phyloP scores from a whole-genome alignment of 2,797 vertebrate species.

The Salmo trutta region DNA sequence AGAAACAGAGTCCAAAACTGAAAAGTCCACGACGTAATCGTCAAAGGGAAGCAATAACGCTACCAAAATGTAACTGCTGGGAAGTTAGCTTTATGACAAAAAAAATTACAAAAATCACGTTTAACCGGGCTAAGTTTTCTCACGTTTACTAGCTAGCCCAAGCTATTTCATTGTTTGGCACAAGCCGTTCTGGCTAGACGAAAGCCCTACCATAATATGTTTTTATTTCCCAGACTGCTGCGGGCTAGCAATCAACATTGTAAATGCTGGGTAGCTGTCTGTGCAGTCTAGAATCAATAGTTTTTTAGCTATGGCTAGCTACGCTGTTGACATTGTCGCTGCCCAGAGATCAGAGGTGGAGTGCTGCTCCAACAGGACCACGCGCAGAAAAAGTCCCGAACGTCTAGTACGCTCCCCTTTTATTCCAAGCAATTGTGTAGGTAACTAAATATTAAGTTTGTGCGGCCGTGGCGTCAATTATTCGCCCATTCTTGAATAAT shows the following conservation, averaged over 20 bases:
- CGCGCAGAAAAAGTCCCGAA: neutral
- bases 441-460: neutral
- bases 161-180: conserved; percentile 6
- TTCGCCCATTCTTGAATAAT: neutral
- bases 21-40: neutral
- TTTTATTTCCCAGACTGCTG: neutral
- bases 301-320: neutral
- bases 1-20: neutral
- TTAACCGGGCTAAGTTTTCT: neutral
- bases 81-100: neutral
- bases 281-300: neutral
- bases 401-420: neutral
- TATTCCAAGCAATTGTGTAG: neutral
- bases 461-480: neutral
- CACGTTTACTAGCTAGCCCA: neutral
- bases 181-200: neutral
- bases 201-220: no score
- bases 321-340: neutral
- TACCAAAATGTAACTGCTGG: neutral
- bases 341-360: neutral
- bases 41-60: no score
- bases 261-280: neutral
- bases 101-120: neutral
- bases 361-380: neutral
- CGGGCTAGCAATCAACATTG: neutral